Evolutionary conservation across 2,113 vertebrate species (phyloP).

Genomic region (Xiphophorus couchianus): DNA sequence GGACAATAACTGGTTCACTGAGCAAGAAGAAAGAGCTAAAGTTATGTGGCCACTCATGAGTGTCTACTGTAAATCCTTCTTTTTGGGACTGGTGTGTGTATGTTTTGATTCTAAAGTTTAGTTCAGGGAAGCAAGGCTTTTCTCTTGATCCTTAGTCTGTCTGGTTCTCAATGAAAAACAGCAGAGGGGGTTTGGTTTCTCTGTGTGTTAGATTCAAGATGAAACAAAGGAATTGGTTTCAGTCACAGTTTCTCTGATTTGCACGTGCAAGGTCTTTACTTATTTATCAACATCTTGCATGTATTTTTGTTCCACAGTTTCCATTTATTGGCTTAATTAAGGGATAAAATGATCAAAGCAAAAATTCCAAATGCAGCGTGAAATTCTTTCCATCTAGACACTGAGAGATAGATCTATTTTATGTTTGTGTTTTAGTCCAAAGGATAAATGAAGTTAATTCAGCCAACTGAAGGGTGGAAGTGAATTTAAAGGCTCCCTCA

Average conservation of each 20-base stretch:
- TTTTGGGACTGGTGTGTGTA: constrained; percentile 39
- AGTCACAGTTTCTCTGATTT: constrained; percentile 13
- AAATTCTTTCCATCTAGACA: constrained; percentile 43
- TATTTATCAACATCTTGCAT: constrained; percentile 25
- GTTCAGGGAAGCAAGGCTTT: constrained; percentile 40
- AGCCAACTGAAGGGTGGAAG: constrained; percentile 39
- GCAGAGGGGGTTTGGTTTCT: constrained; percentile 27
- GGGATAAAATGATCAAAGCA: constrained; percentile 35
- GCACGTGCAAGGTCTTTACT: constrained; percentile 21
- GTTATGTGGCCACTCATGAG: constrained; percentile 50
- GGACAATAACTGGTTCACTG: constrained; percentile 64
- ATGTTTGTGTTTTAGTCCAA: constrained; percentile 37
- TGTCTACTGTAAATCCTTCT: constrained; percentile 56
- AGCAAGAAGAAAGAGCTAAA: constrained; percentile 68
- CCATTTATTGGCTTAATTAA: constrained; percentile 31
- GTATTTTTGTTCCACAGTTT: constrained; percentile 10
- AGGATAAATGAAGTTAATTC: constrained; percentile 61
- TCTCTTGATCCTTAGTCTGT: constrained; percentile 30
- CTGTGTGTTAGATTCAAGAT: constrained; percentile 40
- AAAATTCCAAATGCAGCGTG: constrained; percentile 46
- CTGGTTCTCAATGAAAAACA: constrained; percentile 13
- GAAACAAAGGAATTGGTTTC: constrained; percentile 50
- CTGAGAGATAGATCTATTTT: constrained; percentile 29
- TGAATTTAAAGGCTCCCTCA: constrained; percentile 51
- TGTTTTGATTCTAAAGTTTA: constrained; percentile 57